phyloP scores from a whole-genome alignment of 2,797 vertebrate species.

The Spatula clypeata region DNA sequence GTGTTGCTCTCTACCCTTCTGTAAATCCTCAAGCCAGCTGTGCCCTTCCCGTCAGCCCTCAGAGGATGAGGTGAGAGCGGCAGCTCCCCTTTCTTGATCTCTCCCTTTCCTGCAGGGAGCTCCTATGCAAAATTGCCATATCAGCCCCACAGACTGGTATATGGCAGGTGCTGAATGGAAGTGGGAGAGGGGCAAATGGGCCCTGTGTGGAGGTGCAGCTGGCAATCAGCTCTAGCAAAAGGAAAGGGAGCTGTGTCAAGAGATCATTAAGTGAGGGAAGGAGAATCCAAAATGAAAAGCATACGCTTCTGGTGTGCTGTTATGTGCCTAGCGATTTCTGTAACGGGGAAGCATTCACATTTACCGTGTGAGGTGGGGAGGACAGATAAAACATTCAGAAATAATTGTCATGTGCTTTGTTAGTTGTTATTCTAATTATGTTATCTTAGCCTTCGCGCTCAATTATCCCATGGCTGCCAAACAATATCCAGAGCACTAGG shows the following conservation, averaged over 20 bases:
- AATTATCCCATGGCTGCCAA: not conserved
- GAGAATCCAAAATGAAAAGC: not conserved
- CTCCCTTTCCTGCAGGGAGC: not conserved
- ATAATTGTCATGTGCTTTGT: not conserved
- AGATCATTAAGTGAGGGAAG: not conserved
- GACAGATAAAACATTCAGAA: not conserved
- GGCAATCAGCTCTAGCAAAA: not conserved
- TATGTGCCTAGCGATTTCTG: not conserved
- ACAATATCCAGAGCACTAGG: not conserved
- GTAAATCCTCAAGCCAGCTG: not conserved
- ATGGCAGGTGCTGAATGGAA: not conserved
- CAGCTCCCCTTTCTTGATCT: not conserved
- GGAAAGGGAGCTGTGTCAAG: not conserved
- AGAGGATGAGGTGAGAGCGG: not conserved
- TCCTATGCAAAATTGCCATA: fast-evolving
- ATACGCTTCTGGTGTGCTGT: not conserved
- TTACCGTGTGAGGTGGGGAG: not conserved
- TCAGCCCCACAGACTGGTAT: not conserved
- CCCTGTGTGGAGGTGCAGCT: not conserved
- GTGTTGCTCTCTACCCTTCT: not conserved
- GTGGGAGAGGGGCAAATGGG: not conserved
- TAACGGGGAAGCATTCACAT: not conserved
- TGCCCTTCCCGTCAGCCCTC: not conserved
- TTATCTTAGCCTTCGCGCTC: not conserved
- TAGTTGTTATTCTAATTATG: not conserved